These are phyloP conservation scores for Psittacus erithacus DNA, from an alignment of 2,113 vertebrate species.

Conservation along the genomic window DNA sequence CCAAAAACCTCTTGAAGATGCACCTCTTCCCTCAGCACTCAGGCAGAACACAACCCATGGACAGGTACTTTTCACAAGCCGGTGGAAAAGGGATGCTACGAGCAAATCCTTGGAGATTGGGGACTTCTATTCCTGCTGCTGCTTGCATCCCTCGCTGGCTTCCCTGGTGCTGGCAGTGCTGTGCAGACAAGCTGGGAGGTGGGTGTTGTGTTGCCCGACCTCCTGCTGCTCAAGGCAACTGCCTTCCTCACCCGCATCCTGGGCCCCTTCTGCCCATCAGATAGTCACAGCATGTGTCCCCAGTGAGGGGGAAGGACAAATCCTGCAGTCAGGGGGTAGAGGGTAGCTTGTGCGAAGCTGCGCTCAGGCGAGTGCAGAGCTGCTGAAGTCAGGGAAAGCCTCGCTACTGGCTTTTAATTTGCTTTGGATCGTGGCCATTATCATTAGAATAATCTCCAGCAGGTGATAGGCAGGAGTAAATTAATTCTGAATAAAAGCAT, in stretches of 20 bases:
- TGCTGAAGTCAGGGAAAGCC: slow-evolving; percentile 4
- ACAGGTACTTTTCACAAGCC: fast-evolving
- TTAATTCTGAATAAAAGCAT: slow-evolving; percentile 60
- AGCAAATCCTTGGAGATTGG: background rate
- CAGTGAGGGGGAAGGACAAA: background rate
- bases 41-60: background rate
- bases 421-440: slow-evolving; percentile 59
- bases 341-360: background rate
- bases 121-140: background rate
- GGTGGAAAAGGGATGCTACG: background rate
- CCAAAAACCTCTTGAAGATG: background rate
- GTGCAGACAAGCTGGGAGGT: background rate
- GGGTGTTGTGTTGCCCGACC: background rate
- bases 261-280: slow-evolving; percentile 53
- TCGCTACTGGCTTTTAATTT: slow-evolving; percentile 58
- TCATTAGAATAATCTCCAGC: slow-evolving; percentile 70
- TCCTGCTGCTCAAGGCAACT: slow-evolving; percentile 38
- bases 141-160: background rate
- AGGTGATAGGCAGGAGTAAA: slow-evolving; percentile 71
- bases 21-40: background rate
- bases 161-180: background rate
- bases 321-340: background rate
- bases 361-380: background rate
- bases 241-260: background rate
- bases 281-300: slow-evolving; percentile 28